phyloP scores from a whole-genome alignment of 2,888 invertebrate genomes.

The Conops quadrifasciatus region DNA sequence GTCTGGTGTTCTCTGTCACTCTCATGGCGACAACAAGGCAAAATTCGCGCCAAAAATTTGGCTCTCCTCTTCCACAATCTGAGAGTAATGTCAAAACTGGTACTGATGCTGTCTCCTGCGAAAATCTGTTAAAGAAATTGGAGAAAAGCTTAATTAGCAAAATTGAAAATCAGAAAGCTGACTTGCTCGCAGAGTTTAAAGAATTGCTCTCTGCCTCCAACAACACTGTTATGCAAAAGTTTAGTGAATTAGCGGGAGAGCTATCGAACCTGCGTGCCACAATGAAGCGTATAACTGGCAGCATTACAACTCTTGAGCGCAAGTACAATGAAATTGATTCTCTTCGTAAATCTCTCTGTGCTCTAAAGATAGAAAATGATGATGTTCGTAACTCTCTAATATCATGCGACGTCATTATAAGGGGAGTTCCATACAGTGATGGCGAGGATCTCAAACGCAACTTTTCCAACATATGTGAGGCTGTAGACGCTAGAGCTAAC shows the following conservation, averaged over 20 bases:
- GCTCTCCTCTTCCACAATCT: too few species aligned
- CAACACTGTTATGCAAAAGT: neutral
- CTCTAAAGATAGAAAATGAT: neutral
- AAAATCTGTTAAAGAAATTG: neutral
- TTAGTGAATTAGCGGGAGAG: neutral
- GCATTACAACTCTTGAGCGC: neutral
- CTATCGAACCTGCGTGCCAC: neutral
- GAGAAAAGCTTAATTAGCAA: neutral
- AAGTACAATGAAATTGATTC: slow-evolving; percentile 4
- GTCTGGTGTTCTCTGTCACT: too few species aligned
- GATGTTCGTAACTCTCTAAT: neutral
- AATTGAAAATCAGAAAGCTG: slow-evolving; percentile 1
- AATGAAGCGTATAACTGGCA: neutral
- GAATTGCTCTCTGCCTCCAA: neutral
- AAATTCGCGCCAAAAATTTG: too few species aligned
- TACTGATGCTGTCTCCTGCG: neutral
- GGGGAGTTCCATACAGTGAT: slow-evolving; percentile 3
- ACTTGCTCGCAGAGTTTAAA: neutral
- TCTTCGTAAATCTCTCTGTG: neutral
- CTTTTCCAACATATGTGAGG: neutral
- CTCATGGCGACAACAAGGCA: too few species aligned
- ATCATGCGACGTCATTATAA: neutral
- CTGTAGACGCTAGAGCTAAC: neutral
- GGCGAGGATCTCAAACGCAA: neutral
- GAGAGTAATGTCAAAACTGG: too few species aligned